phyloP scores from a whole-genome alignment of 2,113 vertebrate species.

The Brachypteracias leptosomus region DNA sequence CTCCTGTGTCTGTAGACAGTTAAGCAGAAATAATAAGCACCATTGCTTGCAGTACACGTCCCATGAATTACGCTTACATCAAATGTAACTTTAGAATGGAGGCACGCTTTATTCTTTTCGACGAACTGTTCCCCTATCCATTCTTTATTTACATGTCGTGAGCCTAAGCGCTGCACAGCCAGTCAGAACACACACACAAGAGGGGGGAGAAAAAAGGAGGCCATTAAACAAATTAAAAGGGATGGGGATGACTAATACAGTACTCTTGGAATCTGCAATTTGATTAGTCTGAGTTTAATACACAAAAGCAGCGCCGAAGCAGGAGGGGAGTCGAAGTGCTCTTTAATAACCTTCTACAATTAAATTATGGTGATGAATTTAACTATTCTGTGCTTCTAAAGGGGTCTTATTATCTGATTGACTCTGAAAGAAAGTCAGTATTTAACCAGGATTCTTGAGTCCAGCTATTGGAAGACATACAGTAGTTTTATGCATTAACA shows the following conservation, averaged over 20 bases:
- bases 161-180: slow-evolving; percentile 71
- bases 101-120: slow-evolving; percentile 78
- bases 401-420: slow-evolving; percentile 76
- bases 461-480: slow-evolving; percentile 44
- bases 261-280: slow-evolving; percentile 84
- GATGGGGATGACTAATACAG: slow-evolving; percentile 80
- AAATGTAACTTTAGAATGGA: slow-evolving; percentile 81
- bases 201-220: slow-evolving; percentile 60
- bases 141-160: slow-evolving; percentile 79
- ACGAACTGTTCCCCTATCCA: slow-evolving; percentile 71
- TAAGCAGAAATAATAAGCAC: slow-evolving; percentile 78
- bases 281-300: slow-evolving; percentile 85
- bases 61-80: slow-evolving; percentile 79
- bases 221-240: slow-evolving; percentile 88
- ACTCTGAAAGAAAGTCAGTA: slow-evolving; percentile 73
- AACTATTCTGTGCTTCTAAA: slow-evolving; percentile 75
- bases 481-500: slow-evolving; percentile 61
- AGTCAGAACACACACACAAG: slow-evolving; percentile 66
- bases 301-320: slow-evolving; percentile 77
- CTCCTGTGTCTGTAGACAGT: slow-evolving; percentile 76
- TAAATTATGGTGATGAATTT: slow-evolving; percentile 84
- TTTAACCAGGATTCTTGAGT: slow-evolving; percentile 67
- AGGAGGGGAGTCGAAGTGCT: slow-evolving; percentile 76
- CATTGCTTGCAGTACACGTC: slow-evolving; percentile 73
- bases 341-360: slow-evolving; percentile 82